Conservation (phyloP, 2,888 invertebrate species). For the Platycheirus albimanus region DNA sequence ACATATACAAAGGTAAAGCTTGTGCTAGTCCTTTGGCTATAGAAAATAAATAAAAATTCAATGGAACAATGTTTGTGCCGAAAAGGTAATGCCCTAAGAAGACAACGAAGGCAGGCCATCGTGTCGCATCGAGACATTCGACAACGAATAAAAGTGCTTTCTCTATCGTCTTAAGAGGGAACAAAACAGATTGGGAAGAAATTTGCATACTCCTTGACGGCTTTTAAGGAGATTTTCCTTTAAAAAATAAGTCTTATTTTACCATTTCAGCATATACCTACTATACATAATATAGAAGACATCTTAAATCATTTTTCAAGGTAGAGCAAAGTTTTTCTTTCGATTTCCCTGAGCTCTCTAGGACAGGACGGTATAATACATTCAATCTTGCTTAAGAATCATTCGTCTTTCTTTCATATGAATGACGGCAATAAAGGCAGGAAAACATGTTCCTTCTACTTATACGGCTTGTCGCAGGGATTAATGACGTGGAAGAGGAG, state of each 20-base stretch:
- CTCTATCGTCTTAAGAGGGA: constrained; percentile 51
- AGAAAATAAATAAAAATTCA: constrained; percentile 73
- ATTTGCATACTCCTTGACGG: constrained; percentile 74
- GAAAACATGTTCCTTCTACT: constrained; percentile 54
- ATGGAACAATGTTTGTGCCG: constrained; percentile 70
- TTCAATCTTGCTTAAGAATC: constrained; percentile 66
- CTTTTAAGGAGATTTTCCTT: constrained; percentile 70
- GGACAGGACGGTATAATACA: constrained; percentile 56
- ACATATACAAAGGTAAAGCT: constrained; percentile 71
- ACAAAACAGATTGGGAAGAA: constrained; percentile 69
- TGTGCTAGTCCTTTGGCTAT: constrained; percentile 52
- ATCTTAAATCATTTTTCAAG: constrained; percentile 71
- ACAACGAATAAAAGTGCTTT: constrained; percentile 58
- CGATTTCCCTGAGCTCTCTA: constrained; percentile 30
- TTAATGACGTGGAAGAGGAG: constrained; percentile 64
- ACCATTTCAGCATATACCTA: neutral
- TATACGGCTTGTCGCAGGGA: constrained; percentile 60
- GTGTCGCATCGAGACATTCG: too few relatives aligned
- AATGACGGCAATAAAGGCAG: constrained; percentile 48
- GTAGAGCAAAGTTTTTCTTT: constrained; percentile 69
- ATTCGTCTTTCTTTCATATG: constrained; percentile 70
- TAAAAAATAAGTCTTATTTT: constrained; percentile 7
- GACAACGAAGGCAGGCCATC: constrained; percentile 50
- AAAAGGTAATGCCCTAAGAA: constrained; percentile 63
- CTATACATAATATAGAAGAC: constrained; percentile 29